Evolutionary conservation across 2,888 invertebrate species (phyloP).

Genomic region (Phania funesta): DNA sequence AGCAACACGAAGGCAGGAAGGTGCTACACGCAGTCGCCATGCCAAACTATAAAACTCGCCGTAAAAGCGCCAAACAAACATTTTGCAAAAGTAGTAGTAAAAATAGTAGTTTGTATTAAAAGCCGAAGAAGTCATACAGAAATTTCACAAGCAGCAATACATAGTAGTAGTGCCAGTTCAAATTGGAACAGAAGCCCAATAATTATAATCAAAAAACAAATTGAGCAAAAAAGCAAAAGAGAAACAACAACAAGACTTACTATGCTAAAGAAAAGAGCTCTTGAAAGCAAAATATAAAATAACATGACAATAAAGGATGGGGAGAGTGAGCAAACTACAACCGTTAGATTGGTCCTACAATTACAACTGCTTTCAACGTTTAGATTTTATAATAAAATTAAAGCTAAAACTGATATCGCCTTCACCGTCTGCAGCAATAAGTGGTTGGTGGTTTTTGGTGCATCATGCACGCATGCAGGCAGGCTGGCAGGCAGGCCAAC

Average conservation of each 20-base stretch:
- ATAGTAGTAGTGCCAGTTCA: background rate
- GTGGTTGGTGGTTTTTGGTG: background rate
- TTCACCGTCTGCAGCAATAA: background rate
- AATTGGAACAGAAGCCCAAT: slow-evolving; percentile 63
- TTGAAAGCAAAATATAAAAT: background rate
- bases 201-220: slow-evolving; percentile 63
- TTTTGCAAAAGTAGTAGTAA: background rate
- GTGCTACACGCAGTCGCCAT: slow-evolving; percentile 35
- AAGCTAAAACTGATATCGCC: slow-evolving; percentile 23
- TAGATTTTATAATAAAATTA: slow-evolving; percentile 36
- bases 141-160: background rate
- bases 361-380: slow-evolving; percentile 23
- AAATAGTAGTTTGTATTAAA: background rate
- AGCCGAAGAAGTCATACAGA: background rate
- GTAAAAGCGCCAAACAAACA: background rate
- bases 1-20: too few species aligned
- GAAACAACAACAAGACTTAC: slow-evolving; percentile 35
- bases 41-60: background rate
- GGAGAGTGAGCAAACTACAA: slow-evolving; percentile 28
- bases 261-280: slow-evolving; percentile 2
- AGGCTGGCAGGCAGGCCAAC: background rate
- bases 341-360: slow-evolving; percentile 41
- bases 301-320: slow-evolving; percentile 1
- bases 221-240: slow-evolving; percentile 4
- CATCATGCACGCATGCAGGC: background rate